Conservation (phyloP, 2,113 vertebrate species). For the Megaleporinus macrocephalus region DNA sequence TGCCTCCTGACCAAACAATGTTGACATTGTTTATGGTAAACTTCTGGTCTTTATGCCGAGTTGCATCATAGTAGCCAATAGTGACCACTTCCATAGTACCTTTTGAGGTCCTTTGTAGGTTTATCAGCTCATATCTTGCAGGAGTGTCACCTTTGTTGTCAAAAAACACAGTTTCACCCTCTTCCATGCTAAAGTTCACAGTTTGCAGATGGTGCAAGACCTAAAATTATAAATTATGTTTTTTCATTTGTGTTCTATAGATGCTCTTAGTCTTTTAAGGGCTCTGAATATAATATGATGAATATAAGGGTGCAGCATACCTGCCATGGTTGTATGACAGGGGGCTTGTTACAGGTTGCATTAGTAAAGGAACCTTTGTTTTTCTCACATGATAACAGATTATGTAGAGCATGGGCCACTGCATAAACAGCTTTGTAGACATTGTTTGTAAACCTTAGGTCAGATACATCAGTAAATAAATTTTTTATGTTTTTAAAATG, state of each 20-base stretch:
- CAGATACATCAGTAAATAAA: slow-evolving; percentile 70
- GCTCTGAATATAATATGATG: background rate
- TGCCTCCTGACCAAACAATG: slow-evolving; percentile 59
- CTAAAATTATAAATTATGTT: slow-evolving; percentile 35
- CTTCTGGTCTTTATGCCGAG: slow-evolving; percentile 41
- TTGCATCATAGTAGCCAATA: slow-evolving; percentile 70
- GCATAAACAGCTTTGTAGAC: slow-evolving; percentile 77
- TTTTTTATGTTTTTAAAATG: slow-evolving; percentile 64
- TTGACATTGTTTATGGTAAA: slow-evolving; percentile 54
- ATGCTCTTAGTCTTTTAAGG: background rate
- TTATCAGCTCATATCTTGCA: slow-evolving; percentile 71
- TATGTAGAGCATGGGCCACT: slow-evolving; percentile 68
- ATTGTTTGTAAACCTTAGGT: slow-evolving; percentile 72
- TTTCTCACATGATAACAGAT: slow-evolving; percentile 38
- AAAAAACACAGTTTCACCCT: slow-evolving; percentile 66
- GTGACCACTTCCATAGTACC: slow-evolving; percentile 64
- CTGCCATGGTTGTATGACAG: slow-evolving; percentile 48
- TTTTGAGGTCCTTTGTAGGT: slow-evolving; percentile 65
- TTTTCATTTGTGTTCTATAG: background rate
- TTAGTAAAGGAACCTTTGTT: slow-evolving; percentile 45
- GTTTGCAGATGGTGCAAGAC: slow-evolving; percentile 59
- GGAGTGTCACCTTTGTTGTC: slow-evolving; percentile 69
- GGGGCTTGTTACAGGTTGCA: slow-evolving; percentile 34
- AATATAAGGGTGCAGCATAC: slow-evolving; percentile 5
- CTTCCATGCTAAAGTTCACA: slow-evolving; percentile 56